phyloP scores from a whole-genome alignment of 2,113 vertebrate genomes.

The Centropus unirufus region DNA sequence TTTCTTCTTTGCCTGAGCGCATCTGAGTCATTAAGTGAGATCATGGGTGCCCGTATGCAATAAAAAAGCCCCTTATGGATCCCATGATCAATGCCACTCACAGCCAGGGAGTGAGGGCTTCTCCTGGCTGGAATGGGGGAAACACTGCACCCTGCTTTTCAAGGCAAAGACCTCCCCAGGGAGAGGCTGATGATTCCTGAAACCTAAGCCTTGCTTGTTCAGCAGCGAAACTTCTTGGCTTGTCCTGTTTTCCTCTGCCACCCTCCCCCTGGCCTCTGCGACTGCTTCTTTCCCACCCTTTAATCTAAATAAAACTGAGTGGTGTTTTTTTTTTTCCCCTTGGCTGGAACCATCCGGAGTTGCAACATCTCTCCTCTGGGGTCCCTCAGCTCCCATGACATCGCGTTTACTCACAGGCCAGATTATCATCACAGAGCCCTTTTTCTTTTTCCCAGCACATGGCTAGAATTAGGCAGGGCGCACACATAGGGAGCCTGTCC shows the following conservation, averaged over 20 bases:
- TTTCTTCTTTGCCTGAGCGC: constrained; percentile 52
- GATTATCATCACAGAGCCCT: constrained; percentile 60
- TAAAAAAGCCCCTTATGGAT: neutral
- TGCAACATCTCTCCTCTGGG: constrained; percentile 77
- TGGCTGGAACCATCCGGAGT: constrained; percentile 60
- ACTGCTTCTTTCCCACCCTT: constrained; percentile 78
- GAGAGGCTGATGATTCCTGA: neutral
- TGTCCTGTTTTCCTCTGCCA: constrained; percentile 35
- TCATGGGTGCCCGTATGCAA: constrained; percentile 40
- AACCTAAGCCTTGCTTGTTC: neutral
- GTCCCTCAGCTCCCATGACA: constrained; percentile 83
- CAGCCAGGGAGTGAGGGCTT: neutral
- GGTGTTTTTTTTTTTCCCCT: neutral
- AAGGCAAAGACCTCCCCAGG: neutral
- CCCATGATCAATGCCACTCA: neutral
- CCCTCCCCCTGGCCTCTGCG: neutral
- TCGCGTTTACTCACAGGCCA: constrained; percentile 70
- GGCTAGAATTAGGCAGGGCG: constrained; percentile 50
- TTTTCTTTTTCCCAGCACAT: constrained; percentile 71
- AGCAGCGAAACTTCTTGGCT: neutral
- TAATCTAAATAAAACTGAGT: constrained; percentile 81
- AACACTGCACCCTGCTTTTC: fast-evolving
- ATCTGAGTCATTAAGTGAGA: constrained; percentile 72
- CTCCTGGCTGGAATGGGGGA: neutral
- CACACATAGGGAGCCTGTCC: constrained; percentile 18